A percentile compares a stretch with the other conserved stretches of the same genome.
Conservation (phyloP, 2,113 vertebrate species). For the Lanius collurio region DNA sequence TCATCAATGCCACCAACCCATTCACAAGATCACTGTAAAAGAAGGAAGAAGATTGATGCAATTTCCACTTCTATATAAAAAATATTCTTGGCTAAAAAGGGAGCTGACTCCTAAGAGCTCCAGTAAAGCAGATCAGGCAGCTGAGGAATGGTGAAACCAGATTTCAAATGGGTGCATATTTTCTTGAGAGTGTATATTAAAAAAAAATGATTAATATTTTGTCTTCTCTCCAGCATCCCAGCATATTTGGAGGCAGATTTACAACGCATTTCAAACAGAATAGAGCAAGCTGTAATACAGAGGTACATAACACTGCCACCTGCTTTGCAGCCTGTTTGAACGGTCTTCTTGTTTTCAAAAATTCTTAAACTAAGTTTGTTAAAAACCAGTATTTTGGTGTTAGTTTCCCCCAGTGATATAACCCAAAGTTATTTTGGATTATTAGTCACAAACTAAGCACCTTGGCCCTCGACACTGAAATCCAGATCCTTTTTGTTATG, state of each 20-base stretch:
- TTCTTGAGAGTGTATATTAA: not conserved
- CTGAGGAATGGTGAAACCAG: not conserved
- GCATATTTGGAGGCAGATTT: not conserved
- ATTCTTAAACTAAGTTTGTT: conserved; percentile 42
- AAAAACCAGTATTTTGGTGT: not conserved
- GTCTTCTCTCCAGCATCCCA: not conserved
- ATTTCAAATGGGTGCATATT: not conserved
- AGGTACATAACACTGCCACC: not conserved
- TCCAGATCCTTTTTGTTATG: not conserved
- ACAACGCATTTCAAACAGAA: not conserved
- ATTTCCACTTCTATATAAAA: not conserved
- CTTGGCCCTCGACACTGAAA: not conserved
- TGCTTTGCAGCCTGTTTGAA: not conserved
- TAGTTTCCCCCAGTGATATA: not conserved
- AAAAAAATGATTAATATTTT: not conserved
- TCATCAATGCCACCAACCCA: conserved; percentile 95
- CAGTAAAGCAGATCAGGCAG: not conserved
- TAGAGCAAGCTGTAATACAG: not conserved
- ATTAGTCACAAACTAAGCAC: not conserved
- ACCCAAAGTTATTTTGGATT: not conserved
- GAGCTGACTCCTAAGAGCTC: not conserved
- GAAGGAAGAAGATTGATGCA: not conserved
- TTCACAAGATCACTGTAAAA: conserved; percentile 92
- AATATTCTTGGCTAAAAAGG: not conserved
- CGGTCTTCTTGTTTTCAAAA: conserved; percentile 17